A percentile compares a stretch with the other conserved stretches of the same genome.
Evolutionary conservation across 2,113 vertebrate species (phyloP).

Genomic region (Sceloporus undulatus): DNA sequence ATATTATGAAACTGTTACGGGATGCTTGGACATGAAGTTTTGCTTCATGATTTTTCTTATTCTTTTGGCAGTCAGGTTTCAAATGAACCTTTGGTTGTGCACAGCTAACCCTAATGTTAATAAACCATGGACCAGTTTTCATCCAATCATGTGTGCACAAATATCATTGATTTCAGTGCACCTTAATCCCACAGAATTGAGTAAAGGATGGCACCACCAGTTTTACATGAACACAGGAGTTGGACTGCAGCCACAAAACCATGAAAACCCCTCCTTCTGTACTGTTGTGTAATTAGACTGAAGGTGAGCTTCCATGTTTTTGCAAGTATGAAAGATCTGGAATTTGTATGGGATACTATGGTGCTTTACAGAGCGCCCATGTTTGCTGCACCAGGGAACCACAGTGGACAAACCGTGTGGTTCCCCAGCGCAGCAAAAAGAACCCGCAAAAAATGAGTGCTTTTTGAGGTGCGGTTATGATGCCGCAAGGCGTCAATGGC

Average conservation of each 20-base stretch:
- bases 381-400: too few relatives aligned
- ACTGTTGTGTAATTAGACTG: not conserved
- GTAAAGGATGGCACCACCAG: not conserved
- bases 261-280: not conserved
- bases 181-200: not conserved
- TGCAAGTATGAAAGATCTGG: not conserved
- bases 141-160: not conserved
- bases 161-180: not conserved
- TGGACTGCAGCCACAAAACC: not conserved
- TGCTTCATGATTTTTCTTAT: not conserved
- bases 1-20: not conserved
- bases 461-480: too few relatives aligned
- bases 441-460: too few relatives aligned
- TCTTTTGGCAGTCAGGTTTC: not conserved
- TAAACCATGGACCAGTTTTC: not conserved
- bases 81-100: not conserved
- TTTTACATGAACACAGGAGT: not conserved
- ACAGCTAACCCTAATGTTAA: not conserved
- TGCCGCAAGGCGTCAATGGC: too few relatives aligned
- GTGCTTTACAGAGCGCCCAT: too few relatives aligned
- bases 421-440: too few relatives aligned
- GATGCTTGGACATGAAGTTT: not conserved
- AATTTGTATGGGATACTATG: not conserved
- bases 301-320: not conserved
- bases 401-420: too few relatives aligned